These are phyloP conservation scores for Morpho deidamia DNA, from an alignment of 2,888 invertebrate species.

Conservation along the genomic window DNA sequence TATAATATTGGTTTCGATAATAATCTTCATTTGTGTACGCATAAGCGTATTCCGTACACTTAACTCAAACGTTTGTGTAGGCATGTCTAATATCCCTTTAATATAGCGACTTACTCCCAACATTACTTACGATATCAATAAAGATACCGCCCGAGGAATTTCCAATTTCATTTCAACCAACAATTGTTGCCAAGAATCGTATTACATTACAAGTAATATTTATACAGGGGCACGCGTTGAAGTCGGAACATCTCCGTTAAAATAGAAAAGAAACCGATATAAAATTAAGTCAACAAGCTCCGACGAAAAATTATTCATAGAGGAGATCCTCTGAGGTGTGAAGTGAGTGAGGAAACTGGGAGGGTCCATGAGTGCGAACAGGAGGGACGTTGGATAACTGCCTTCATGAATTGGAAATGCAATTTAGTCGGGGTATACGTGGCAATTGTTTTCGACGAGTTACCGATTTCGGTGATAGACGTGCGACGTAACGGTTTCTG, in stretches of 20 bases:
- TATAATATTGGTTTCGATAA: too few species aligned
- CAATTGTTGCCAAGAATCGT: constrained; percentile 5
- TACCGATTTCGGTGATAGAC: constrained; percentile 53
- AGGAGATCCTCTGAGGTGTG: constrained; percentile 49
- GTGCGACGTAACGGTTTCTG: constrained; percentile 14
- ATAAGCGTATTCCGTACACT: too few species aligned
- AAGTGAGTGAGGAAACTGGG: constrained; percentile 25
- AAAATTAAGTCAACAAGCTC: constrained; percentile 76
- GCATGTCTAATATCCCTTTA: too few species aligned
- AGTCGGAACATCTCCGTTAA: constrained; percentile 25
- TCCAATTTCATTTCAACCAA: constrained; percentile 8
- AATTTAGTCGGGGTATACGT: constrained; percentile 65
- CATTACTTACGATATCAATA: background rate
- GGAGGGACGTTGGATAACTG: constrained; percentile 44
- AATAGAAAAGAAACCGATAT: constrained; percentile 49
- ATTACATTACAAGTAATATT: constrained; percentile 24
- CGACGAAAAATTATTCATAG: constrained; percentile 72
- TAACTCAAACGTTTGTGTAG: too few species aligned
- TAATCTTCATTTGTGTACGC: too few species aligned
- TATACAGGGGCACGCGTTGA: constrained; percentile 21
- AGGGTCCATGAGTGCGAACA: constrained; percentile 18
- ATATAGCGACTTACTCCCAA: too few species aligned
- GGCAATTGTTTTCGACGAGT: constrained; percentile 60
- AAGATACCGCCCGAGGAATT: background rate
- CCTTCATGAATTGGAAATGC: constrained; percentile 77